Evolutionary conservation across 2,113 vertebrate genomes (phyloP).

Genomic region (Dolichallabes microphthalmus): DNA sequence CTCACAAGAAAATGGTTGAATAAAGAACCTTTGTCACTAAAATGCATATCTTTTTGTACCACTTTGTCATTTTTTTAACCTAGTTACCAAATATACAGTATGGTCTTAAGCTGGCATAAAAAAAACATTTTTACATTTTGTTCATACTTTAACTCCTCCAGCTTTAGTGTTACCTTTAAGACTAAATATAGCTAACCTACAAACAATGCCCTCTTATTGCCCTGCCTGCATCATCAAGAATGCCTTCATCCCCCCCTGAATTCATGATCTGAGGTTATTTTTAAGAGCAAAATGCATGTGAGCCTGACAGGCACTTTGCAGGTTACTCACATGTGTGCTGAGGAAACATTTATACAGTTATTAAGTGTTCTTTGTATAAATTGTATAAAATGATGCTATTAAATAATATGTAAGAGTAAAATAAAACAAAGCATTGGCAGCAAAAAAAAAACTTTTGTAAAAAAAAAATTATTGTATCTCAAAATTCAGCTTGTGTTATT

Average conservation of each 20-base stretch:
- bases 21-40: background rate
- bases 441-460: too few relatives aligned
- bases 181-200: slow-evolving; percentile 18
- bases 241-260: background rate
- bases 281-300: slow-evolving; percentile 6
- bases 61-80: background rate
- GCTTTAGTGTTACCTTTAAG: slow-evolving; percentile 5
- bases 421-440: too few relatives aligned
- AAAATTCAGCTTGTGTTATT: background rate
- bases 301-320: background rate
- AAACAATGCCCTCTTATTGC: background rate
- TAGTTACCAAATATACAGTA: background rate
- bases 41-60: background rate
- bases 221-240: background rate
- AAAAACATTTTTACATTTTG: background rate
- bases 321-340: background rate
- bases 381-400: background rate
- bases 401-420: too few relatives aligned
- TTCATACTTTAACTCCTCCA: background rate
- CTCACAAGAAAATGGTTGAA: background rate
- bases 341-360: background rate
- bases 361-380: background rate
- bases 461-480: too few relatives aligned
- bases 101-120: background rate
- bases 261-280: background rate